Evolutionary conservation across 1,140 invertebrate species (phyloP).

Genomic region (Metopolophium dirhodum): DNA sequence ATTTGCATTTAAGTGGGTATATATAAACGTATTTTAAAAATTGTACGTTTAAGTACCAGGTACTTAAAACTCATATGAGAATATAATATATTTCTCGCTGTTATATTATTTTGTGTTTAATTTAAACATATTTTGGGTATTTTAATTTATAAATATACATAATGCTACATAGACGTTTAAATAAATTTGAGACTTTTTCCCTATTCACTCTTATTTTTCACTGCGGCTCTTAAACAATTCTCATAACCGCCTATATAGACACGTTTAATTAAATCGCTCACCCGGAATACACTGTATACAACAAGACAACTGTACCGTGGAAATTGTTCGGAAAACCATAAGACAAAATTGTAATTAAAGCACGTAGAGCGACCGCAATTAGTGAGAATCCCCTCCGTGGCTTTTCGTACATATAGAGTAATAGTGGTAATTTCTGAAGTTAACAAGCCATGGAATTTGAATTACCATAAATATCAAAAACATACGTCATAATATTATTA

Average conservation of each 20-base stretch:
- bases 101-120: not conserved
- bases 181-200: not conserved
- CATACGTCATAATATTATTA: not conserved
- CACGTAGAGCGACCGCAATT: constrained; percentile 40
- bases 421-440: constrained; percentile 31
- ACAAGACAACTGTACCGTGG: constrained; percentile 44
- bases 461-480: constrained; percentile 49
- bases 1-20: not conserved
- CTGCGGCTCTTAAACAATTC: not conserved
- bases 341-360: constrained; percentile 54
- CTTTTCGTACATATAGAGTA: not conserved
- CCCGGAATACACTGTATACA: constrained; percentile 15
- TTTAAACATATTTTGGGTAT: not conserved
- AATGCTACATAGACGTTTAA: not conserved
- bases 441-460: constrained; percentile 43
- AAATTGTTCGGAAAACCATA: constrained; percentile 47
- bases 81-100: not conserved
- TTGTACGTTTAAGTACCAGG: not conserved
- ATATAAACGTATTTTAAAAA: not conserved
- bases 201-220: not conserved
- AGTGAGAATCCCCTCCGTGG: not conserved
- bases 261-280: constrained; percentile 38
- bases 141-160: not conserved
- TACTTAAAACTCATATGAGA: not conserved
- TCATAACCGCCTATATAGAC: constrained; percentile 2